Base-by-base conservation (phyloP, 2,113 vertebrate species). In the Pollachius pollachius region DNA sequence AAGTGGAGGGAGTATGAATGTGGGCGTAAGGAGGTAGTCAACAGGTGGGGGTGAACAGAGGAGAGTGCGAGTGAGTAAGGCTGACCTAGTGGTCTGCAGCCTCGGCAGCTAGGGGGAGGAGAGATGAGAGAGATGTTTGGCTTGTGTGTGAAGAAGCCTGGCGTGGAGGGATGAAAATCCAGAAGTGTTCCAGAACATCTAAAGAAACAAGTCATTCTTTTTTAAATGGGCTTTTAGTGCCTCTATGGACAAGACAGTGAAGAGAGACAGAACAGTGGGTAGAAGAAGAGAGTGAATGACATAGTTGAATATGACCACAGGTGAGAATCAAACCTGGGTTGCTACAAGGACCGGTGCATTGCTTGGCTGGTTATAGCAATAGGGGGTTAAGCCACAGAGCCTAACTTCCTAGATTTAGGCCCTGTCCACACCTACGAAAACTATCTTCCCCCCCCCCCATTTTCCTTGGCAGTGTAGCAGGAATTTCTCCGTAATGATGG, bases 251-350 rank as follows among this genome's bases (percentile, higher is more conserved):
- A 21, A 18, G n/a, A 58, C 16, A 17, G 57, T 17, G 57, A 7
- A 58, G 3, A 60, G 21, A 19, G 58, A 60, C 9, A 60, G n/a
- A 60, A 60, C n/a, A 60, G 17, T 19, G 58, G 58, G 17, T 54
- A 48, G 37, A 8, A 71, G 69, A 23, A 62, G 15, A 11, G 9
- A 15, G 61, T 67, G 76, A 70, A 57, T 64, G 68, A 73, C 23
- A 52, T 63, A n/a, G 25, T 73, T 67, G 62, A 76, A 73, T 16
- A 1, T 17, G 41, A 62, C 19, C 72, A 18, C 60, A 34, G 41
- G 9, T 41, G 6, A 60, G 15, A 19, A 67, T 25, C 30, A 12
- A 2, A 19, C 61, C 6, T 17, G 69, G 27, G 27, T 27, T 27
- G 27, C 27, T 3, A 27, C 27, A 27, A 27, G n/a, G n/a, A n/a